Conservation (phyloP, 2,113 vertebrate genomes). For the Pterocles orientalis region DNA sequence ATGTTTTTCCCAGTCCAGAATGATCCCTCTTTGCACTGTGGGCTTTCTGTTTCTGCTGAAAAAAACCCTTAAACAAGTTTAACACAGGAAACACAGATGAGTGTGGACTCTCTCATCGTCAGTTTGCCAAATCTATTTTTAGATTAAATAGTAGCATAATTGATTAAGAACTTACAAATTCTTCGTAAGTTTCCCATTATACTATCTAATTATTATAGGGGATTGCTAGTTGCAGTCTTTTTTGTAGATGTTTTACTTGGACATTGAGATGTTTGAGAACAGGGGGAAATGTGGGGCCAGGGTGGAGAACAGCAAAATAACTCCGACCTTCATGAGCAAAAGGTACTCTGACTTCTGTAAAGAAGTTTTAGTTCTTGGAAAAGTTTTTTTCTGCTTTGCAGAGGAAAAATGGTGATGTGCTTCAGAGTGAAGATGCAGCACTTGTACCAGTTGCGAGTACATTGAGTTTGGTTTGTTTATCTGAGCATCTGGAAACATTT, state of each 20-base stretch:
- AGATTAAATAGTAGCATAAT: neutral
- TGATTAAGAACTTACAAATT: neutral
- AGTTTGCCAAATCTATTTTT: neutral
- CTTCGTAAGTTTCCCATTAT: neutral
- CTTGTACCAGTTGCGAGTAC: neutral
- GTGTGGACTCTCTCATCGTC: neutral
- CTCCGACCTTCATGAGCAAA: neutral
- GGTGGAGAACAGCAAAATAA: neutral
- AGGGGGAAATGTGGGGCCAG: neutral
- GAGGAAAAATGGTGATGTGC: neutral
- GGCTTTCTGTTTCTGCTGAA: neutral
- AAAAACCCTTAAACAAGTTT: neutral
- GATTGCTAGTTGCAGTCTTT: neutral
- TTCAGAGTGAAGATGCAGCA: neutral
- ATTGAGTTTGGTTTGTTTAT: neutral
- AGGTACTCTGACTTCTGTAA: neutral
- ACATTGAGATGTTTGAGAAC: fast-evolving
- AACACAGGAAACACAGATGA: neutral
- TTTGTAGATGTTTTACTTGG: neutral
- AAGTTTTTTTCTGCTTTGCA: neutral
- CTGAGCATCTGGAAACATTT: neutral
- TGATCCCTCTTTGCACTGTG: neutral
- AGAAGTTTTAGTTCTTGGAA: neutral
- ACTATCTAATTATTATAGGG: neutral
- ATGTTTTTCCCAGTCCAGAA: neutral